phyloP scores from a whole-genome alignment of 1,140 invertebrate species.

The Drosophila ficusphila region DNA sequence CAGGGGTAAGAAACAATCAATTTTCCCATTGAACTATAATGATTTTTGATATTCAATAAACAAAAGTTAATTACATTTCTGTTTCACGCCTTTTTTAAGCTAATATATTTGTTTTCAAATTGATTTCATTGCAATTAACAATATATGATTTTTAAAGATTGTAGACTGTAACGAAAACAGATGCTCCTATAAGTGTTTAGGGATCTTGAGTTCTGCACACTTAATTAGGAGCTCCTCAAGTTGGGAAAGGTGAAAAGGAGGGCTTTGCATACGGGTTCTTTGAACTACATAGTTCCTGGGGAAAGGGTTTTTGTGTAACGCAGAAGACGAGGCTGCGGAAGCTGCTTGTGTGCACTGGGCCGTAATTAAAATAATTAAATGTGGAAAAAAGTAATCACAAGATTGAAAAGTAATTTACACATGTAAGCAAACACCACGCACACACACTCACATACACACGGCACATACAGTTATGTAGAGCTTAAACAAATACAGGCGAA shows the following conservation, averaged over 20 bases:
- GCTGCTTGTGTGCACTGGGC: slow-evolving; percentile 43
- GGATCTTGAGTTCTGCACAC: too few relatives aligned
- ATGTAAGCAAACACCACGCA: slow-evolving; percentile 76
- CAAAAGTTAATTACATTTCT: too few relatives aligned
- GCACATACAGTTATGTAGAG: slow-evolving; percentile 29
- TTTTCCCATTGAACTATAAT: too few relatives aligned
- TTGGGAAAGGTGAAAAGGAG: neutral
- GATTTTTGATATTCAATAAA: too few relatives aligned
- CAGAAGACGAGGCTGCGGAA: neutral
- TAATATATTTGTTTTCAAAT: too few relatives aligned
- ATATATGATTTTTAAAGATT: too few relatives aligned
- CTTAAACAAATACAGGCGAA: slow-evolving; percentile 63
- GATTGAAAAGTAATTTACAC: slow-evolving; percentile 83
- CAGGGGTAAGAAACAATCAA: too few relatives aligned
- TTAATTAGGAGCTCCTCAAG: neutral
- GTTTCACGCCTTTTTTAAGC: too few relatives aligned
- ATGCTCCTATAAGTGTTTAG: neutral
- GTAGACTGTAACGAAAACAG: too few relatives aligned
- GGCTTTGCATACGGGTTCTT: slow-evolving; percentile 17
- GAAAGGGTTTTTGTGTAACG: neutral
- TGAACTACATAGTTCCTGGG: slow-evolving; percentile 18
- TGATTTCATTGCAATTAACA: too few relatives aligned
- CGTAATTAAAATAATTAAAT: slow-evolving; percentile 83
- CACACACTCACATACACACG: slow-evolving; percentile 18
- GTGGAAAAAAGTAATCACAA: slow-evolving; percentile 80